Conservation (phyloP, 2,888 invertebrate species). For the Pterostichus niger region DNA sequence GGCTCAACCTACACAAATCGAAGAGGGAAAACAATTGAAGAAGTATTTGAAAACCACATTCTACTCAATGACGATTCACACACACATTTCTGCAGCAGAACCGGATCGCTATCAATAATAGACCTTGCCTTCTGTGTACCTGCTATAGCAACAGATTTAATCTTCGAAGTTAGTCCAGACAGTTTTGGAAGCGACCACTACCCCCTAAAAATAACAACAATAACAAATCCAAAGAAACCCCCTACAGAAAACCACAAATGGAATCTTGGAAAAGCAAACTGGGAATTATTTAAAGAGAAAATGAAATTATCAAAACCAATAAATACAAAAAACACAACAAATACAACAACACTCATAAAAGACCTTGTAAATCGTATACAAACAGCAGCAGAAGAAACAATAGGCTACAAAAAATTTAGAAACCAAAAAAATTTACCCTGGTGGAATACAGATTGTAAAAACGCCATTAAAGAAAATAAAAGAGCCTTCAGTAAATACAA, state of each 20-base stretch:
- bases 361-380: neutral
- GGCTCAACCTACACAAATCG: no score
- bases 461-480: no score
- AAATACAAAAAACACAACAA: neutral
- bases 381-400: no score
- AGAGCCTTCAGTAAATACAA: no score
- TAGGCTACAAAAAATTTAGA: no score
- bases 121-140: constrained; percentile 28
- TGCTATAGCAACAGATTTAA: neutral
- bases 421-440: no score
- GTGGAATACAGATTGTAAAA: no score
- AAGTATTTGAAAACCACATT: no score
- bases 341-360: neutral
- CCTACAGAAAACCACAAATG: neutral
- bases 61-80: constrained; percentile 15
- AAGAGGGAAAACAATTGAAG: no score
- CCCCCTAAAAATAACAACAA: neutral
- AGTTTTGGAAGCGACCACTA: neutral
- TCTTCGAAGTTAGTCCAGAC: neutral
- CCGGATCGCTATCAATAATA: constrained; percentile 9
- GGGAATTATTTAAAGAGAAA: neutral
- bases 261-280: constrained; percentile 18
- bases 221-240: neutral
- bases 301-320: neutral
- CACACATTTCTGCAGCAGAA: constrained; percentile 28